phyloP scores from a whole-genome alignment of 2,113 vertebrate species.

The Albula goreensis region DNA sequence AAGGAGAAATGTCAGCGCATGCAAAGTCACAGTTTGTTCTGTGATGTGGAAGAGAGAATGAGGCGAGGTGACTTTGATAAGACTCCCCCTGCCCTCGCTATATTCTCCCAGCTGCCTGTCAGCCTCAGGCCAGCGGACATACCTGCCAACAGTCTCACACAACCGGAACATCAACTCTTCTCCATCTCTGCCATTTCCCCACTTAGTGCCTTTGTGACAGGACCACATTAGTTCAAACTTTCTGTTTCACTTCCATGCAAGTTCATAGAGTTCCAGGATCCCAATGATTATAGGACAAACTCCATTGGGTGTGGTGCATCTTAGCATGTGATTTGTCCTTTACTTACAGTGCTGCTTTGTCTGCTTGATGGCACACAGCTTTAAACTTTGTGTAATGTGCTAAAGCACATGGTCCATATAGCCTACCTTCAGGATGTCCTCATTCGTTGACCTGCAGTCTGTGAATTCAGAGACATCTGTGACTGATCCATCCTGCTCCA shows the following conservation, averaged over 20 bases:
- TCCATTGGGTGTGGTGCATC: neutral
- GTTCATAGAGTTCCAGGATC: neutral
- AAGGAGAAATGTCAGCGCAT: constrained; percentile 37
- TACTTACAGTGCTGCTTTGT: neutral
- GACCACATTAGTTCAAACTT: neutral
- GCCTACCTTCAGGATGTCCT: constrained; percentile 85
- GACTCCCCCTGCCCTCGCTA: neutral
- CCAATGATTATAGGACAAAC: neutral
- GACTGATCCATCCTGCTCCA: constrained; percentile 80
- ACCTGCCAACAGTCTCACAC: neutral
- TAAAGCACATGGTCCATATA: neutral
- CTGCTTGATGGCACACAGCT: neutral
- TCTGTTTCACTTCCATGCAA: neutral
- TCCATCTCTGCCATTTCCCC: neutral
- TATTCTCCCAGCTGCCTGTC: neutral
- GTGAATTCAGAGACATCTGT: constrained; percentile 83
- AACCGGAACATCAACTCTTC: constrained; percentile 3
- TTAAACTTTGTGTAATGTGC: neutral
- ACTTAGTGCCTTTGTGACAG: neutral
- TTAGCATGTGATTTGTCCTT: neutral
- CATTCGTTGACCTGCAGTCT: constrained; percentile 82
- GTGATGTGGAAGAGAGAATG: constrained; percentile 40
- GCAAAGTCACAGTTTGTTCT: constrained; percentile 48
- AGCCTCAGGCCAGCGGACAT: constrained; percentile 10
- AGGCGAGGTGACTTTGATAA: constrained; percentile 7